Base-by-base conservation (phyloP, 1,140 invertebrate species). In the Diachasma alloeum region DNA sequence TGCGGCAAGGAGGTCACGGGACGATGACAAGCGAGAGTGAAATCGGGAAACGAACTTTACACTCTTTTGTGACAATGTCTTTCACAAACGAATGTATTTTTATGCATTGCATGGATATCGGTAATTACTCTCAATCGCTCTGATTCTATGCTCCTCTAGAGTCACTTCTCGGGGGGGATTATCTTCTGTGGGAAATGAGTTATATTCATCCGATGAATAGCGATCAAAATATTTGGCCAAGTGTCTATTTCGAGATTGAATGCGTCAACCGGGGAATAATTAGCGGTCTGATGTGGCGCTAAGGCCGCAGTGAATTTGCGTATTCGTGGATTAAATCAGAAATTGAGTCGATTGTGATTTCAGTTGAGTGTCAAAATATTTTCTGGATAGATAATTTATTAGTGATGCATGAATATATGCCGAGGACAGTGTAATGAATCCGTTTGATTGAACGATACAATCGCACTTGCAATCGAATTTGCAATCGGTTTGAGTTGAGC, bases 141-240 rank as follows among this genome's bases (percentile, higher is more conserved):
- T 1, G 9, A 42, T 42, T 42, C 31, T 3, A 31, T 31, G 6
- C 6, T 31, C 31, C 6, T 31, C 31, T 31, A 31, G 31, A 31
- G 31, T n/a, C 31, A 31, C 2, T 4, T 46, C 3, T 46, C 2
- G 10, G 44, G 4, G n/a, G 44, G 3, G 44, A 15, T 46, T 46
- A 15, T 46, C 44, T n/a, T n/a, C 10, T 46, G 11, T 10, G 48
- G 15, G 17, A 63, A n/a, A 31, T 63, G 59, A 42, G 22, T 10
- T 63, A 63, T 44, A 73, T 77, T 81, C 77, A 77, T 66, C 75
- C 73, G 77, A 75, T 76, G 59, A 77, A 77, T 79, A 69, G 77
- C 75, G 76, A 78, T 72, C 68, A 81, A 72, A 83, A 81, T 81
- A 81, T 84, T 83, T 81, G 81, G 81, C 71, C 75, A 75, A 74